phyloP scores from a whole-genome alignment of 1,140 invertebrate species.

The Drosophila subpulchrella region DNA sequence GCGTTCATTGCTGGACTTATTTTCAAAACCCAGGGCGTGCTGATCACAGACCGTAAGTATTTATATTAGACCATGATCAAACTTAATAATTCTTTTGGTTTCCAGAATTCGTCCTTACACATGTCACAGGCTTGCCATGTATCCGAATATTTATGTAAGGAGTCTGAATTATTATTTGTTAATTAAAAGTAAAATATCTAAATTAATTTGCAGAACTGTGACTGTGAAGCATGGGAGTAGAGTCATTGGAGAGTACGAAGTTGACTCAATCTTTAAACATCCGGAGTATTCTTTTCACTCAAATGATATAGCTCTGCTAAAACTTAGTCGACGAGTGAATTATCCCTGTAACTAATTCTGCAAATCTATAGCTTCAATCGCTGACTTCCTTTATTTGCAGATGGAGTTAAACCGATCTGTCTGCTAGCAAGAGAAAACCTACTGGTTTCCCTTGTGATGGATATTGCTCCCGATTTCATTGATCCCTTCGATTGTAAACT shows the following conservation, averaged over 20 bases:
- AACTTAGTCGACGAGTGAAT: not conserved
- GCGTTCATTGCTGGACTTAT: not conserved
- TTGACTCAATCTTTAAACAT: not conserved
- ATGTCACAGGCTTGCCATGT: not conserved
- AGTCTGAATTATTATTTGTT: not conserved
- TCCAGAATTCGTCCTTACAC: slow-evolving; percentile 4
- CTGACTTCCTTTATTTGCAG: not conserved
- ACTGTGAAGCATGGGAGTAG: not conserved
- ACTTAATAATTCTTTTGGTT: not conserved
- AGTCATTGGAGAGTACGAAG: not conserved
- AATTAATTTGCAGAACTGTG: not conserved
- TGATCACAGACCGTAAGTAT: slow-evolving; percentile 11
- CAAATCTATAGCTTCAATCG: too few relatives aligned
- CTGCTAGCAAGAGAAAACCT: not conserved
- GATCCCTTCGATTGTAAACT: too few relatives aligned
- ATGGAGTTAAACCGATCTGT: not conserved
- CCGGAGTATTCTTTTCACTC: not conserved
- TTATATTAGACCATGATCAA: too few relatives aligned
- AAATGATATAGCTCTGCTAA: slow-evolving; percentile 9
- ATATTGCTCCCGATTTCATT: too few relatives aligned
- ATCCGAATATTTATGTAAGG: not conserved
- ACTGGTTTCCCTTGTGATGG: too few relatives aligned
- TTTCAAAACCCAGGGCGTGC: not conserved
- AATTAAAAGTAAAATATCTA: too few relatives aligned
- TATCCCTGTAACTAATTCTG: not conserved